These are phyloP conservation scores for Phainopepla nitens DNA, from an alignment of 2,113 vertebrate genomes.

Conservation along the genomic window DNA sequence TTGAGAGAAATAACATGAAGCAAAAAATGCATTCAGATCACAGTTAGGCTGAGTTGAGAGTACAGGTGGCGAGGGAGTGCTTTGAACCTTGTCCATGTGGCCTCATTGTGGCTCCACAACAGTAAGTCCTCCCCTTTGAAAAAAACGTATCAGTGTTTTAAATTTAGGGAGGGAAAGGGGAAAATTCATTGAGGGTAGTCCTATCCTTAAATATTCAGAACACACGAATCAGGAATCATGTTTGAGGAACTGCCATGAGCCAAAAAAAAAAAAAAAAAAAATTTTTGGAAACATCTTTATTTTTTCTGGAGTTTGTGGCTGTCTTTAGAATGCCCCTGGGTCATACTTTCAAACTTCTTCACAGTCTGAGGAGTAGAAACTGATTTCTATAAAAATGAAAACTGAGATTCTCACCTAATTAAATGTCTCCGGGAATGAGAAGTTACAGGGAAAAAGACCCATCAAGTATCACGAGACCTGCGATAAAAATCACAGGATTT, in stretches of 20 bases:
- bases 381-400: conserved; percentile 31
- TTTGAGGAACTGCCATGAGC: neutral
- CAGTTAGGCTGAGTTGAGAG: conserved; percentile 17
- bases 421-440: neutral
- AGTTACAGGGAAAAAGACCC: neutral
- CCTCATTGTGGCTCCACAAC: neutral
- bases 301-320: neutral
- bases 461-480: conserved; percentile 32
- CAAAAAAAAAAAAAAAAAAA: neutral
- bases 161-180: neutral
- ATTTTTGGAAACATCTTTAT: neutral
- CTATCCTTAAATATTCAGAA: neutral
- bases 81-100: neutral
- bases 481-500: conserved; percentile 21
- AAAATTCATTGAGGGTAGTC: neutral
- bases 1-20: conserved; percentile 51
- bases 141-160: neutral
- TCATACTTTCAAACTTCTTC: conserved; percentile 8
- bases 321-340: conserved; percentile 22
- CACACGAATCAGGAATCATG: neutral
- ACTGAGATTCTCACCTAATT: conserved; percentile 52
- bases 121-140: neutral
- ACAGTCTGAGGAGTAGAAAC: conserved; percentile 8
- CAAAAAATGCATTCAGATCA: conserved; percentile 25
- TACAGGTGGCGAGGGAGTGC: neutral